A percentile compares a stretch with the other conserved stretches of the same genome.
Evolutionary conservation across 2,797 vertebrate species (phyloP).

Genomic region (Chaenodraco wilsoni): DNA sequence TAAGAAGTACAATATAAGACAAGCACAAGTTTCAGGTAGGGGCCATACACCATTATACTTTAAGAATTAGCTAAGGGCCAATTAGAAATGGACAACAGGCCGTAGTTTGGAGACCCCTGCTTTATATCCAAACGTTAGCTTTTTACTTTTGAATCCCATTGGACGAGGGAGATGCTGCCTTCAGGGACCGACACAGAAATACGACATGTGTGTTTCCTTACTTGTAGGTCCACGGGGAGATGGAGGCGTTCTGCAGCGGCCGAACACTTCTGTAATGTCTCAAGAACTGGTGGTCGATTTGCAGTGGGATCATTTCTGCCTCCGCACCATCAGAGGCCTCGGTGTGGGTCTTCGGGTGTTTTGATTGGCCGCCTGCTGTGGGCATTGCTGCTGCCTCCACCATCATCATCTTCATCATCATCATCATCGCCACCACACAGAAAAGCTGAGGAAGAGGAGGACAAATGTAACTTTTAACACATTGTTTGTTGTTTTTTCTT

Average conservation of each 20-base stretch:
- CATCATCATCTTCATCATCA: constrained; percentile 44
- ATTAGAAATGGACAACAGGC: no score
- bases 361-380: background rate
- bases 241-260: constrained; percentile 72
- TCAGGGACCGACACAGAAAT: no score
- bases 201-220: constrained; percentile 43
- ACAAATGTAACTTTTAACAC: background rate
- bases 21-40: no score
- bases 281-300: constrained; percentile 53
- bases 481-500: background rate
- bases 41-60: no score
- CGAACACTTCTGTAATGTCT: background rate
- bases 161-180: no score
- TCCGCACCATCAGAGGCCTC: background rate
- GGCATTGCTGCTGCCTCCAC: constrained; percentile 15
- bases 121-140: no score
- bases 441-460: constrained; percentile 57
- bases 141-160: no score
- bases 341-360: constrained; percentile 13
- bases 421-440: constrained; percentile 40
- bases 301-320: constrained; percentile 54
- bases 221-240: constrained; percentile 84
- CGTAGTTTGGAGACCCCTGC: no score
- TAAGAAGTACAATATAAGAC: no score
- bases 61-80: no score